Conservation (phyloP, 2,797 vertebrate genomes). For the Cyprinodon diabolis region DNA sequence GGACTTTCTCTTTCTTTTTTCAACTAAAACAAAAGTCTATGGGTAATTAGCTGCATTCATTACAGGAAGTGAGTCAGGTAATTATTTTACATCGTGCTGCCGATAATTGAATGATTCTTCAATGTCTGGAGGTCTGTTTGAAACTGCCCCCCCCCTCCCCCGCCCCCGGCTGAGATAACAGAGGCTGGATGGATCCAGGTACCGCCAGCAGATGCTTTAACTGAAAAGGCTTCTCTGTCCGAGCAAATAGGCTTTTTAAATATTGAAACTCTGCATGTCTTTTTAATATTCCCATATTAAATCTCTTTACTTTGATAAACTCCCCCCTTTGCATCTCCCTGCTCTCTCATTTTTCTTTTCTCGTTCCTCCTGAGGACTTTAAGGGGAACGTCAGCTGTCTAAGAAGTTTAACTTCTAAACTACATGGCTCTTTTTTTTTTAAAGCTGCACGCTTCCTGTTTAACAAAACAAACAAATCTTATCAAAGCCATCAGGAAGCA, state of each 20-base stretch:
- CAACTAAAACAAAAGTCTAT: slow-evolving; percentile 93
- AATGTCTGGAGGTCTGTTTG: slow-evolving; percentile 89
- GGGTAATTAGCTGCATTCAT: slow-evolving; percentile 99
- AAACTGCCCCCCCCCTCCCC: slow-evolving; percentile 78
- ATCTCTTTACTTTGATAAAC: slow-evolving; percentile 82
- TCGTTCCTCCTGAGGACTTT: slow-evolving; percentile 53
- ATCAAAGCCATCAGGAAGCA: slow-evolving; percentile 83
- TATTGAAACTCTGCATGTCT: slow-evolving; percentile 81
- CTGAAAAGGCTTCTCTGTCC: slow-evolving; percentile 79
- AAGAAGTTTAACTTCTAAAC: slow-evolving; percentile 74
- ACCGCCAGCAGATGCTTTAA: slow-evolving; percentile 80
- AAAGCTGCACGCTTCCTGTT: slow-evolving; percentile 82
- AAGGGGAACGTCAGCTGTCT: slow-evolving; percentile 70
- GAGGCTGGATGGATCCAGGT: slow-evolving; percentile 79
- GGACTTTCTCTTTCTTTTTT: slow-evolving; percentile 79
- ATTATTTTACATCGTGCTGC: slow-evolving; percentile 99
- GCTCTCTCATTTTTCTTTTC: slow-evolving; percentile 29
- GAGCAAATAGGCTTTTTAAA: slow-evolving; percentile 84
- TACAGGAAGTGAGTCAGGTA: slow-evolving; percentile 96
- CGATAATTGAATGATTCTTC: slow-evolving; percentile 99
- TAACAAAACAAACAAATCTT: slow-evolving; percentile 83
- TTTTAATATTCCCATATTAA: slow-evolving; percentile 81
- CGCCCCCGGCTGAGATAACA: slow-evolving; percentile 84
- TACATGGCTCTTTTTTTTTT: slow-evolving; percentile 38
- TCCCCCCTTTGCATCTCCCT: slow-evolving; percentile 47